Base-by-base conservation (phyloP, 1,140 invertebrate species). In the Elymnias hypermnestra region DNA sequence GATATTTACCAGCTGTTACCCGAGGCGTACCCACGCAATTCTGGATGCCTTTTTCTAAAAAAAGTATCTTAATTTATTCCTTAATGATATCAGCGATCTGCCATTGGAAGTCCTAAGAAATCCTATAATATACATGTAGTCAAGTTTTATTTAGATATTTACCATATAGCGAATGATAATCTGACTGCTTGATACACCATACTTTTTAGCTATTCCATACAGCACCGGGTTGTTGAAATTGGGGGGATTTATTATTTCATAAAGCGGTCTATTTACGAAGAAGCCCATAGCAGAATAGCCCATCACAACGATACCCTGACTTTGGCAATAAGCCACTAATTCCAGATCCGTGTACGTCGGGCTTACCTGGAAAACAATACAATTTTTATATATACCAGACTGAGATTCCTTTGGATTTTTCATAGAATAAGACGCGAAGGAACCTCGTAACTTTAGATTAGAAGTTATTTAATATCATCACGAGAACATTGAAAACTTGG, bases 201-300 rank as follows among this genome's bases (percentile, higher is more conserved):
- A 88, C 53, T 92, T 92, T 23, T 90, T 69, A 0, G 81, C 90
- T 8, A 94, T 89, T 29, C 72, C 76, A 6, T 87, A 70, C 0
- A 94, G 74, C 40, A 87, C 83, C 0, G 89, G 72, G 38, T 87
- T 85, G 7, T 93, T 87, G 2, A 87, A 70, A 2, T 83, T 79
- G 0, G 89, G 73, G 4, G 31, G 41, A 9, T 10, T 10, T 7
- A 9, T 10, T 9, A 17, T 8, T 3, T 26, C 10, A 5, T 10
- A 19, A 8, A 28, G 35, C 37, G 10, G 44, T 22, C 73, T 63
- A 39, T 57, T 49, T 1, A 86, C 74, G 35, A 88, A 73, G 23
- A 91, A 91, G 1, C 92, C 93, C 9, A 96, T 86, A 0, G 94
- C 93, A 65, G 90, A 89, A 81, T 94, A 95, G 1, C 91, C 93